phyloP scores from a whole-genome alignment of 2,797 vertebrate species.

The Alcedo atthis region DNA sequence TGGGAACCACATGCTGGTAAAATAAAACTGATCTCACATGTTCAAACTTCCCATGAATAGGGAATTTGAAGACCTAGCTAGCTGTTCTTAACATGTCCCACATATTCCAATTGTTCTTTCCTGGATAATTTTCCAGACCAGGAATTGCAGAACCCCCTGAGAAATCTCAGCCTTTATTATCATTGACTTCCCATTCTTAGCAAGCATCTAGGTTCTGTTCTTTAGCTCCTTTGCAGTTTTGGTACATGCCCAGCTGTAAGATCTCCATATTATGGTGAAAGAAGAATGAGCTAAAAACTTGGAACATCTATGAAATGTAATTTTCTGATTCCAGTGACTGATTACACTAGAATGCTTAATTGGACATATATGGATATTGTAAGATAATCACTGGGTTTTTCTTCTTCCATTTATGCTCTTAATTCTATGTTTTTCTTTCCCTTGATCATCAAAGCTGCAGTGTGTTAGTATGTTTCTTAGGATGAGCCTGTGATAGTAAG shows the following conservation, averaged over 20 bases:
- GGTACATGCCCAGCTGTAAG: background rate
- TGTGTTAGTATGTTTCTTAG: background rate
- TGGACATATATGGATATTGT: background rate
- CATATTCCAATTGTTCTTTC: background rate
- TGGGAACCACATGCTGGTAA: background rate
- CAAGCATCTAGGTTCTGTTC: background rate
- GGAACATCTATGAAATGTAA: background rate
- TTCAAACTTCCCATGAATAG: background rate
- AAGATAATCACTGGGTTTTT: background rate
- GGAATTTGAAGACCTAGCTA: background rate
- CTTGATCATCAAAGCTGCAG: background rate
- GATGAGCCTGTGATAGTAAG: background rate
- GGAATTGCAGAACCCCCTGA: background rate
- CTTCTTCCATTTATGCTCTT: background rate
- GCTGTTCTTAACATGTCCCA: background rate
- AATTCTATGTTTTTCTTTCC: background rate
- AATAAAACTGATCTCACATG: constrained; percentile 6
- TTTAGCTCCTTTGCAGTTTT: background rate
- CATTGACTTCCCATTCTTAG: background rate
- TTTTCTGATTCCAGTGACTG: background rate
- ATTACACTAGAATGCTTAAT: background rate
- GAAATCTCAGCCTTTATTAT: background rate
- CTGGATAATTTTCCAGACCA: background rate
- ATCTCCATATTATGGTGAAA: background rate
- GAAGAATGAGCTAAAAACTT: background rate